phyloP scores from a whole-genome alignment of 2,797 vertebrate species.

The Micromesistius poutassou region DNA sequence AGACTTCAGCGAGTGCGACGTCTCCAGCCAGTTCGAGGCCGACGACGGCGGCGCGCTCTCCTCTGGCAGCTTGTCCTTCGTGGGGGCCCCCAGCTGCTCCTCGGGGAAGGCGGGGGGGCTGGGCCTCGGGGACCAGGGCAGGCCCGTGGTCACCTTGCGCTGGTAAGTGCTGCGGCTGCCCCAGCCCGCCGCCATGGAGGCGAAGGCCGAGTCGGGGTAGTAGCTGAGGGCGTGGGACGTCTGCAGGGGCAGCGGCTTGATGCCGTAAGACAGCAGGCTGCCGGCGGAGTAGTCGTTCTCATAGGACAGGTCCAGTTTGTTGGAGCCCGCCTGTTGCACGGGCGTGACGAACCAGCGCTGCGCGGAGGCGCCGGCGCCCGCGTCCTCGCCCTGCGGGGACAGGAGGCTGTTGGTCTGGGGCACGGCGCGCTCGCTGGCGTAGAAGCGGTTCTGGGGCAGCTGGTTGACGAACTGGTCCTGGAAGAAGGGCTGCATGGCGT shows the following conservation, averaged over 20 bases:
- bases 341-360: conserved; percentile 96
- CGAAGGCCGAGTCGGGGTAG: conserved; percentile 92
- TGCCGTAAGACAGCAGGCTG: conserved; percentile 90
- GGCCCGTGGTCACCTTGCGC: conserved; percentile 88
- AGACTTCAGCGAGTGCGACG: conserved; percentile 90
- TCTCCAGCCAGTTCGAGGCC: conserved; percentile 87
- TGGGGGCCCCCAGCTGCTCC: conserved; percentile 80
- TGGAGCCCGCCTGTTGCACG: conserved; percentile 85
- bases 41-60: conserved; percentile 68
- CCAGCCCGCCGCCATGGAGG: conserved; percentile 91
- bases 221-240: conserved; percentile 92
- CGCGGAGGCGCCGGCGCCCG: conserved; percentile 78
- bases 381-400: conserved; percentile 90
- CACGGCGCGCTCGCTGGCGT: conserved; percentile 88
- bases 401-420: conserved; percentile 94
- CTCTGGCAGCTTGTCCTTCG: conserved; percentile 93
- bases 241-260: conserved; percentile 94
- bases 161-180: conserved; percentile 87
- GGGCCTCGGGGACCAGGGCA: conserved; percentile 92
- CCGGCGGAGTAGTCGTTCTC: conserved; percentile 91
- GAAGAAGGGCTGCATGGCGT: conserved; percentile 95
- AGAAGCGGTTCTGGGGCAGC: conserved; percentile 92
- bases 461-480: conserved; percentile 99
- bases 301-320: conserved; percentile 91
- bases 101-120: conserved; percentile 89